Percentiles rank a stretch among this genome's conserved stretches.
These are phyloP conservation scores for Procambarus virginalis DNA, from an alignment of 1,140 invertebrate genomes.

Conservation along the genomic window DNA sequence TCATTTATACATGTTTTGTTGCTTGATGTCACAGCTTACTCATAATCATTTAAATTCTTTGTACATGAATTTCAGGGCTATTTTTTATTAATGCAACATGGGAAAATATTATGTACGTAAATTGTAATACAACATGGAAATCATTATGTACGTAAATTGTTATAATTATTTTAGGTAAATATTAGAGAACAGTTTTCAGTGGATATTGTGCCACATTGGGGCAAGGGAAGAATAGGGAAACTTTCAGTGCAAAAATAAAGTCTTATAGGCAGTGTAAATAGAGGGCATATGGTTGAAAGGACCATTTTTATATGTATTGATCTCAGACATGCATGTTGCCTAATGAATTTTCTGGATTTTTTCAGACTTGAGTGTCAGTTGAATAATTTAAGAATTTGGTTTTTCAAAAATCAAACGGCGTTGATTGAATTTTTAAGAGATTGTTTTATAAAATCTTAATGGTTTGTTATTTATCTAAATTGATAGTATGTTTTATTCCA, in stretches of 20 bases:
- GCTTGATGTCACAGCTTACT: conserved; percentile 30
- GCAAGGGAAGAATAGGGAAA: neutral
- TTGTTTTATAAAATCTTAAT: neutral
- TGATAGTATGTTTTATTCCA: neutral
- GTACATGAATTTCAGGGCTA: neutral
- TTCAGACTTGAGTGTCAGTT: neutral
- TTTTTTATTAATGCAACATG: neutral
- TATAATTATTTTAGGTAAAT: neutral
- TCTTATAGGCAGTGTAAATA: neutral
- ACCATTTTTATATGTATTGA: conserved; percentile 8
- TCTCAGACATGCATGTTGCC: neutral
- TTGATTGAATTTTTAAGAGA: neutral
- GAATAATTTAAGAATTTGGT: neutral
- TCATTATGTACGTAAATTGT: too few species aligned
- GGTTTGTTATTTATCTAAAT: neutral
- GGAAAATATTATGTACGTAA: neutral
- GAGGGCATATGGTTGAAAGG: neutral
- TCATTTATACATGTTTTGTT: conserved; percentile 16
- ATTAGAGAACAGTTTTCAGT: neutral
- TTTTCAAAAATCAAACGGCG: neutral
- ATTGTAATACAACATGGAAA: neutral
- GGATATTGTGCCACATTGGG: neutral
- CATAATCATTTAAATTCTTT: neutral
- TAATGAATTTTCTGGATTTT: neutral
- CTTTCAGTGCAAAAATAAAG: neutral